Evolutionary conservation across 2,888 invertebrate genomes (phyloP).

Genomic region (Apoderus coryli): DNA sequence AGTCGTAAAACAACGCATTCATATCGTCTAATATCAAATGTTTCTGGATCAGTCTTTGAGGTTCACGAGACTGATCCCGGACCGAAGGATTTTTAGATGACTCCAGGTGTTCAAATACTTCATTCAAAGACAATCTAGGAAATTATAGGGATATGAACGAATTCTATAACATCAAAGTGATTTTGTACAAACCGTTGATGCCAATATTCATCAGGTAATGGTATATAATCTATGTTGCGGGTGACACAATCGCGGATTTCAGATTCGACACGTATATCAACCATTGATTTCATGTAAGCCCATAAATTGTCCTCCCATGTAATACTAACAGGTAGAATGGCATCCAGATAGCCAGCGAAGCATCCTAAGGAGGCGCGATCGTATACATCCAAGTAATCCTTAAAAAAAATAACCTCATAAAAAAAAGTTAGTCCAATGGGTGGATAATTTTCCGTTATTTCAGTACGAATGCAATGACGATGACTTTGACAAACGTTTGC

Average conservation of each 20-base stretch:
- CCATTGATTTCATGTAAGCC: constrained; percentile 70
- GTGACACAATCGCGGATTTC: constrained; percentile 44
- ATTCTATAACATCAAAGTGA: constrained; percentile 2
- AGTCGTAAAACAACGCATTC: constrained; percentile 54
- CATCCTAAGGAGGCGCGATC: constrained; percentile 59
- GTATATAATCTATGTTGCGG: constrained; percentile 37
- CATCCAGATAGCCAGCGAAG: constrained; percentile 69
- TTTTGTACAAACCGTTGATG: constrained; percentile 33
- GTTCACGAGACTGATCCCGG: constrained; percentile 43
- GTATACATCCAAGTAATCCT: constrained; percentile 41
- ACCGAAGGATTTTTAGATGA: constrained; percentile 42
- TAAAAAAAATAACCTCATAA: no score
- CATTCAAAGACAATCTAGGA: constrained; percentile 48
- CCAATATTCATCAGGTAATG: constrained; percentile 55
- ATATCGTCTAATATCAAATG: constrained; percentile 71
- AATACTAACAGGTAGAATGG: constrained; percentile 60
- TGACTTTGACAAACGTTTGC: no score
- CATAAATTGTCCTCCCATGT: constrained; percentile 85
- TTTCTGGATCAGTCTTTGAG: constrained; percentile 69
- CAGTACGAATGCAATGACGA: no score
- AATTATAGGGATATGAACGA: not conserved
- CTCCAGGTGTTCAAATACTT: constrained; percentile 52
- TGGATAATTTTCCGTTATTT: no score
- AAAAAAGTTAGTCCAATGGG: no score
- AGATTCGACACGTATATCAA: constrained; percentile 74